phyloP scores from a whole-genome alignment of 2,888 invertebrate species.

The Ornithoptera alexandrae region DNA sequence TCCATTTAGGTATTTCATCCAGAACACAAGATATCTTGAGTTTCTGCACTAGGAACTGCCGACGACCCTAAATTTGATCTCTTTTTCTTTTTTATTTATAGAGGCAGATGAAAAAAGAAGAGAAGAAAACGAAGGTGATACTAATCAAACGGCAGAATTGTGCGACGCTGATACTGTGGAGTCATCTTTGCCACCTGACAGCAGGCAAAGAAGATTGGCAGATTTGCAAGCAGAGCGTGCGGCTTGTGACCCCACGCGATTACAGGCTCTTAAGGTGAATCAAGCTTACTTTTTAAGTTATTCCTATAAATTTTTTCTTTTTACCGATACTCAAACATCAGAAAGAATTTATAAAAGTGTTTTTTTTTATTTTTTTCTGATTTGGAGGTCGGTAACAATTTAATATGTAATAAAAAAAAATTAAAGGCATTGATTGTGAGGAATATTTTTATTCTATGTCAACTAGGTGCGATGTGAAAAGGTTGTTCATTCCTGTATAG shows the following conservation, averaged over 20 bases:
- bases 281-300: too few relatives aligned
- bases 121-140: conserved; percentile 73
- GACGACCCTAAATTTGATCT: too few relatives aligned
- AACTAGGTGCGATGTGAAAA: conserved; percentile 83
- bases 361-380: too few relatives aligned
- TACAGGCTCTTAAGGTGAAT: conserved; percentile 83
- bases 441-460: conserved; percentile 27
- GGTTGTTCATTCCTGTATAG: conserved; percentile 90
- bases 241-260: conserved; percentile 89
- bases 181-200: conserved; percentile 84
- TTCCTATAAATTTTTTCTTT: too few relatives aligned
- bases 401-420: neutral
- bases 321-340: too few relatives aligned
- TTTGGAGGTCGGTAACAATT: too few relatives aligned
- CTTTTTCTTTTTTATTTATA: conserved; percentile 30
- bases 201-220: conserved; percentile 83
- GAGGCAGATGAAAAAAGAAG: conserved; percentile 69
- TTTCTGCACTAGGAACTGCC: too few relatives aligned
- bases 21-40: too few relatives aligned
- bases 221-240: conserved; percentile 87
- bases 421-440: neutral
- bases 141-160: conserved; percentile 77
- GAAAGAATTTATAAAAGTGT: too few relatives aligned
- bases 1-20: too few relatives aligned
- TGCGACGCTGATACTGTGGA: conserved; percentile 85